A percentile compares a stretch with the other conserved stretches of the same genome.
Conservation (phyloP, 2,113 vertebrate species). For the Myxocyprinus asiaticus region DNA sequence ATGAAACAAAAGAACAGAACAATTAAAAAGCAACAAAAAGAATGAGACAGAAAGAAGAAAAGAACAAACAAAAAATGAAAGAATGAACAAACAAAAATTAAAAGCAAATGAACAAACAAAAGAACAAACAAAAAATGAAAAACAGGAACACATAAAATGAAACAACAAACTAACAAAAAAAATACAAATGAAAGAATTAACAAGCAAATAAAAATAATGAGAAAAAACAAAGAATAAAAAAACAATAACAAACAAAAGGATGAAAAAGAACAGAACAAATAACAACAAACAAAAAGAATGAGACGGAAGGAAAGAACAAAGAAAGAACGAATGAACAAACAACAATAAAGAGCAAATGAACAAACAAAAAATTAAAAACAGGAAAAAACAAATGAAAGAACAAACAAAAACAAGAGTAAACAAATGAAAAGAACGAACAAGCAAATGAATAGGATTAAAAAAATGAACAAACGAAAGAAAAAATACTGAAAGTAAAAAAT, state of each 20-base stretch:
- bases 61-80: slow-evolving; percentile 46
- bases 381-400: not conserved
- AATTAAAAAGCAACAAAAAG: slow-evolving; percentile 8
- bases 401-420: too few species aligned
- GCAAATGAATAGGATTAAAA: not conserved
- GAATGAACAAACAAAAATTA: not conserved
- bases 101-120: too few species aligned
- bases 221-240: not conserved
- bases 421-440: not conserved
- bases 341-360: too few species aligned
- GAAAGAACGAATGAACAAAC: too few species aligned
- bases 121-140: too few species aligned
- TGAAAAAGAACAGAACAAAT: not conserved
- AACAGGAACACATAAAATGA: too few species aligned
- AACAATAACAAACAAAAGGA: not conserved
- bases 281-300: too few species aligned
- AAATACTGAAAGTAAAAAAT: not conserved
- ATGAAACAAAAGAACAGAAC: not conserved
- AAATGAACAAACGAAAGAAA: not conserved
- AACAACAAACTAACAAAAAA: too few species aligned
- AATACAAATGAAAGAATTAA: too few species aligned
- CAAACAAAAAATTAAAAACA: not conserved
- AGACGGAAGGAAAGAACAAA: too few species aligned
- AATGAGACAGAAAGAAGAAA: not conserved
- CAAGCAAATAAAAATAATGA: too few species aligned